Percentiles rank a stretch among this genome's conserved stretches.
Evolutionary conservation across 2,113 vertebrate species (phyloP).

Genomic region (Riparia riparia): DNA sequence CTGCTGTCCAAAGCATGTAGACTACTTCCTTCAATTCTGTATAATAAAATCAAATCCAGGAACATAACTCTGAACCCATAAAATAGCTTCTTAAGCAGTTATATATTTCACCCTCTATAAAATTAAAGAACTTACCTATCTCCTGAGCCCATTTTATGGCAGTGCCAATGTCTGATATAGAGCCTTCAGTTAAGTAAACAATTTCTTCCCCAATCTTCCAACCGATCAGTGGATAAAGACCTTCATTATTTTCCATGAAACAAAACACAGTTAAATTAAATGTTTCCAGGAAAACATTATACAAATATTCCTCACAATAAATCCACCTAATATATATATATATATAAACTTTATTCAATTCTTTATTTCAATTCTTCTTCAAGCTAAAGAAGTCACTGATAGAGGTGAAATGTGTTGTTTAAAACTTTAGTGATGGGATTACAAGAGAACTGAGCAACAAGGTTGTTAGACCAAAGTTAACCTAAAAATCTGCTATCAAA

Average conservation of each 20-base stretch:
- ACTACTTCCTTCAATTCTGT: neutral
- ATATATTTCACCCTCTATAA: neutral
- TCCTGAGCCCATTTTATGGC: slow-evolving; percentile 91
- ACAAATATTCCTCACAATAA: neutral
- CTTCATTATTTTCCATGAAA: slow-evolving; percentile 71
- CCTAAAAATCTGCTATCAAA: neutral
- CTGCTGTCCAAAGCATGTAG: neutral
- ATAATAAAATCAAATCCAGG: neutral
- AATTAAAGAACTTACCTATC: slow-evolving; percentile 81
- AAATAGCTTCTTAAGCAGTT: neutral
- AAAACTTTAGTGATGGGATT: neutral
- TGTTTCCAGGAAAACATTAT: neutral
- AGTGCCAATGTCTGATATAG: slow-evolving; percentile 87
- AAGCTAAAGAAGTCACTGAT: neutral
- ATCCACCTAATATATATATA: neutral
- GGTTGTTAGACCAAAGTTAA: neutral
- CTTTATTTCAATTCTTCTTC: neutral
- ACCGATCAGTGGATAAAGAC: slow-evolving; percentile 93
- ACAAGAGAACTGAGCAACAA: neutral
- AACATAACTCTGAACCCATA: neutral
- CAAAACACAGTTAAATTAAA: neutral
- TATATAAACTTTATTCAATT: neutral
- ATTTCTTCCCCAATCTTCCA: slow-evolving; percentile 95
- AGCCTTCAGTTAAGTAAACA: slow-evolving; percentile 91
- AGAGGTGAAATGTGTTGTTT: neutral